Evolutionary conservation across 1,140 invertebrate species (phyloP).

Genomic region (Drusus annulatus): DNA sequence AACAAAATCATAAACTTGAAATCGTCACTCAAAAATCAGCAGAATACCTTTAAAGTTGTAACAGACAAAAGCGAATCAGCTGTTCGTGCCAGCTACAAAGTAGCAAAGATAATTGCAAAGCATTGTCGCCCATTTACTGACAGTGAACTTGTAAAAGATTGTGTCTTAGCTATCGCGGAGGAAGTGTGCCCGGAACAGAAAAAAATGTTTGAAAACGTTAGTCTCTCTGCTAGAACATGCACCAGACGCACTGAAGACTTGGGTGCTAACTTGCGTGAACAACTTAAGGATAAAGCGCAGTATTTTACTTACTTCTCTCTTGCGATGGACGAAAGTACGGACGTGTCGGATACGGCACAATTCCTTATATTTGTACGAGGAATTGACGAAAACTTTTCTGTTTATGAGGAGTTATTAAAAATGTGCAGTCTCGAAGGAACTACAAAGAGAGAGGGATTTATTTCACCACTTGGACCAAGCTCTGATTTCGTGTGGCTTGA

Average conservation of each 20-base stretch:
- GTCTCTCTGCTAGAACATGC: conserved; percentile 58
- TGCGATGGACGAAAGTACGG: conserved; percentile 55
- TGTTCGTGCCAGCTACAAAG: conserved; percentile 61
- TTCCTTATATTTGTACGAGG: conserved; percentile 60
- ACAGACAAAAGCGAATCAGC: conserved; percentile 58
- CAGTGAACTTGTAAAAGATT: conserved; percentile 61
- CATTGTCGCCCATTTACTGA: conserved; percentile 62
- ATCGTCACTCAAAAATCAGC: conserved; percentile 59
- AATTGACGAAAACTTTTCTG: conserved; percentile 60
- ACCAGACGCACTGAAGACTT: conserved; percentile 59
- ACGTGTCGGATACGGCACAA: conserved; percentile 60
- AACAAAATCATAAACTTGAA: conserved; percentile 59
- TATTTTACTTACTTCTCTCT: conserved; percentile 57
- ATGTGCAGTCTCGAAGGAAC: conserved; percentile 55
- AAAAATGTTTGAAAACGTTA: conserved; percentile 57
- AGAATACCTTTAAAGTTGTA: conserved; percentile 59
- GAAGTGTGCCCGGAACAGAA: conserved; percentile 61
- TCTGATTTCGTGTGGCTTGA: conserved; percentile 55
- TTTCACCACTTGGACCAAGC: conserved; percentile 59
- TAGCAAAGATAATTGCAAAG: conserved; percentile 59
- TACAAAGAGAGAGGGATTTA: conserved; percentile 57
- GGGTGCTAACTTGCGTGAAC: conserved; percentile 58
- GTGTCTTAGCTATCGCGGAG: conserved; percentile 61
- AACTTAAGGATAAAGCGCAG: conserved; percentile 52
- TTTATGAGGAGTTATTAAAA: conserved; percentile 59